Evolutionary conservation across 2,113 vertebrate species (phyloP).

Genomic region (Pangasianodon hypophthalmus): DNA sequence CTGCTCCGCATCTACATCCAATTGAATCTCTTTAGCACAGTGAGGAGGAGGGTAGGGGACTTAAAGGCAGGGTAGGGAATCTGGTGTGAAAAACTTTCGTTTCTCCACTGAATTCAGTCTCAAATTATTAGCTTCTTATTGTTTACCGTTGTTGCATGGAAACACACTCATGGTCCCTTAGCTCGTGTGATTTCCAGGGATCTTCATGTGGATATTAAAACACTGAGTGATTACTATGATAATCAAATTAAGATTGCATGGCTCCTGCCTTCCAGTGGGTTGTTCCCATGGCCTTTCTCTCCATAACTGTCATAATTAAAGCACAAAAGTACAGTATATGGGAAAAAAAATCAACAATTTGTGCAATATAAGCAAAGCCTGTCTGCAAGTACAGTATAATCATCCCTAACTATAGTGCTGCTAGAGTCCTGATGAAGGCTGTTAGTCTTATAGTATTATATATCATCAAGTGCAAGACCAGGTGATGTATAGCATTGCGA

Average conservation of each 20-base stretch:
- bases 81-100: constrained; percentile 59
- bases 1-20: constrained; percentile 70
- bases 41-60: constrained; percentile 64
- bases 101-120: constrained; percentile 62
- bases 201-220: constrained; percentile 68
- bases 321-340: constrained; percentile 42
- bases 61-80: constrained; percentile 61
- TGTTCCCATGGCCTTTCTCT: constrained; percentile 68
- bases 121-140: constrained; percentile 45
- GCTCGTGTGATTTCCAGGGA: constrained; percentile 65
- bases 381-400: constrained; percentile 14
- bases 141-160: constrained; percentile 62
- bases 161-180: constrained; percentile 66
- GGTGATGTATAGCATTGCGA: constrained; percentile 50
- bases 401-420: not conserved
- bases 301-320: constrained; percentile 71
- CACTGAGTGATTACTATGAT: constrained; percentile 77
- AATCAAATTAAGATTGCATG: constrained; percentile 66
- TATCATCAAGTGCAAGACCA: constrained; percentile 10
- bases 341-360: constrained; percentile 19
- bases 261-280: constrained; percentile 71
- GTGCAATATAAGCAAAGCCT: constrained; percentile 18
- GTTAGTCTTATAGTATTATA: constrained; percentile 28
- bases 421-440: constrained; percentile 5
- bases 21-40: constrained; percentile 71